Evolutionary conservation across 2,113 vertebrate species (phyloP), one percentile per base, ranked within the genome.

Genomic region (Paracanthobrama guichenoti): DNA sequence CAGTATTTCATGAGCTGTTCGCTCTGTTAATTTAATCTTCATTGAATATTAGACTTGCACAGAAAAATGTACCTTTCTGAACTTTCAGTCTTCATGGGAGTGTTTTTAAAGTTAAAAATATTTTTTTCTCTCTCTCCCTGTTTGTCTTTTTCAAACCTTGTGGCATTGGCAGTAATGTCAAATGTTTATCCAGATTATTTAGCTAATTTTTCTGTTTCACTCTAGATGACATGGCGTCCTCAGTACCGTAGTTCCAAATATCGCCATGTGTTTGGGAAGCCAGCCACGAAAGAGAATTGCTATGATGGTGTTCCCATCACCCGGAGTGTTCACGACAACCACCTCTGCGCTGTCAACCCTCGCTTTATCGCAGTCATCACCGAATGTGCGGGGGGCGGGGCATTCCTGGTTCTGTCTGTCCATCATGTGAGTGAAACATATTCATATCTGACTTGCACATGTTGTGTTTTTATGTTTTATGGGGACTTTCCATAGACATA

Each of bases 321-420:
- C 16, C 91, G 50, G 78, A 95, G 96, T 0, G 97, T 99, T 89
- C 96, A 98, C 0, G 98, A 99, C 94, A 98, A 97, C 91, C 95
- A 97, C 42, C 96, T 96, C 93, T 99, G 98, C 0, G 94, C 97
- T 0, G 96, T 95, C 85, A 99, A 99, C 87, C 97, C 97, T 59
- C 91, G 87, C 91, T 99, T 99, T 93, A 92, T 99, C 0, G 98
- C 97, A 0, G 96, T 99, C 6, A 96, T 99, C 90, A 98, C 97
- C 0, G 98, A 99, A 89, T 97, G 97, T 0, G 91, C 90, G 0
- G 97, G 97, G 0, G 98, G 97, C 0, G 97, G 98, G 0, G 92
- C 97, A 57, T 99, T 99, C 87, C 87, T 98, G 0, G 96, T 99
- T 85, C 95, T 99, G 80, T 95, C 97, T 48, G 89, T 98, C 89